Evolutionary conservation across 2,797 vertebrate species (phyloP).

Genomic region (Parambassis ranga): DNA sequence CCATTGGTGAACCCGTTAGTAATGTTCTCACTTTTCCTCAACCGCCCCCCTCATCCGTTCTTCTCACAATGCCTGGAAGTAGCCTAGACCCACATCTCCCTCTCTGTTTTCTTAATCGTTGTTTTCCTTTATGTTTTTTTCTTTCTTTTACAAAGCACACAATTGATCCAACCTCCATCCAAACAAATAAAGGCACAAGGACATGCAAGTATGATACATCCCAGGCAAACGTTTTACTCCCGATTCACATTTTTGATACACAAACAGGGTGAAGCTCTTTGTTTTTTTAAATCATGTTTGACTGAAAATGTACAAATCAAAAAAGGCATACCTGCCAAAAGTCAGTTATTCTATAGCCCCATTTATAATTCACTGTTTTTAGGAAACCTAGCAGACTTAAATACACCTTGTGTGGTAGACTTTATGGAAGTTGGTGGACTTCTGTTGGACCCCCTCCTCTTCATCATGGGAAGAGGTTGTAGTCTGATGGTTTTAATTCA

Average conservation of each 20-base stretch:
- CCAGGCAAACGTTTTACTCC: constrained; percentile 58
- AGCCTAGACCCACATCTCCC: constrained; percentile 81
- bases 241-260: constrained; percentile 51
- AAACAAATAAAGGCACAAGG: constrained; percentile 77
- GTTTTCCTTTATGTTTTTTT: constrained; percentile 68
- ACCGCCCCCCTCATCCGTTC: constrained; percentile 79
- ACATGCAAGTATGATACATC: constrained; percentile 52
- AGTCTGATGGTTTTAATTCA: too few species aligned
- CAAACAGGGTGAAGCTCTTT: constrained; percentile 23
- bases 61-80: constrained; percentile 87
- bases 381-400: too few species aligned
- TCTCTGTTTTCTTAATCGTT: constrained; percentile 77
- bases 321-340: too few species aligned
- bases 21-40: constrained; percentile 86
- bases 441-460: too few species aligned
- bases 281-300: background rate
- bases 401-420: too few species aligned
- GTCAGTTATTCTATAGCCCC: too few species aligned
- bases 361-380: too few species aligned
- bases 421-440: too few species aligned
- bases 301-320: too few species aligned
- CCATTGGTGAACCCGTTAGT: constrained; percentile 81
- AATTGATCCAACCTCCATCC: constrained; percentile 69
- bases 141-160: constrained; percentile 51
- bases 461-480: too few species aligned